These are phyloP conservation scores for Phalacrocorax pelagicus DNA, from an alignment of 2,113 vertebrate genomes.

Conservation along the genomic window DNA sequence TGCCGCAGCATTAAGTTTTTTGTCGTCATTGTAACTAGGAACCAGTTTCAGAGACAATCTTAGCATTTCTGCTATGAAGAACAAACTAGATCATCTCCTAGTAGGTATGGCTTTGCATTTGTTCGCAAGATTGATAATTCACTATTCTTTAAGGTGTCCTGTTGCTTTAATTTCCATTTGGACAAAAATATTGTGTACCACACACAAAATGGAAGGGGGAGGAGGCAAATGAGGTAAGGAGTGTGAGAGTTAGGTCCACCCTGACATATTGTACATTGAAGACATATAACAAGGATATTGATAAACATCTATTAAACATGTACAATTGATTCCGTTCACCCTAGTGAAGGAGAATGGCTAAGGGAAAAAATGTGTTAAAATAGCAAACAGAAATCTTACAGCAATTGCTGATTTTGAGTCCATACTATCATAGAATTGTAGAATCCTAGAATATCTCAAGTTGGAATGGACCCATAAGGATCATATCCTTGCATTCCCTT, in stretches of 20 bases:
- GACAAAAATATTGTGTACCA: neutral
- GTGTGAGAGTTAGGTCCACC: neutral
- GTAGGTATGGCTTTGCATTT: neutral
- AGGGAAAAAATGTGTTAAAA: neutral
- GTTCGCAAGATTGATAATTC: neutral
- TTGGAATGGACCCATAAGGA: neutral
- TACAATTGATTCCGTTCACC: neutral
- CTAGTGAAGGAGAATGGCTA: neutral
- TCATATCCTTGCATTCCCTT: neutral
- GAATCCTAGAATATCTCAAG: neutral
- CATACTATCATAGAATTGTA: neutral
- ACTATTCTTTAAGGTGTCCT: neutral
- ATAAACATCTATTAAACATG: neutral
- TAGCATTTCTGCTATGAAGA: neutral
- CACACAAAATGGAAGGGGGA: neutral
- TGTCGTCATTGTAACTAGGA: neutral
- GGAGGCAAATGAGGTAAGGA: neutral
- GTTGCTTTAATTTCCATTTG: neutral
- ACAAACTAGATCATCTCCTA: neutral
- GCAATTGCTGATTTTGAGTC: neutral
- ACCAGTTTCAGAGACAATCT: neutral
- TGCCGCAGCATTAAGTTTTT: neutral
- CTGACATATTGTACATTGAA: neutral
- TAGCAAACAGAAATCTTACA: neutral
- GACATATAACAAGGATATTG: neutral